Conservation (phyloP, 2,113 vertebrate species). For the Sapajus apella region DNA sequence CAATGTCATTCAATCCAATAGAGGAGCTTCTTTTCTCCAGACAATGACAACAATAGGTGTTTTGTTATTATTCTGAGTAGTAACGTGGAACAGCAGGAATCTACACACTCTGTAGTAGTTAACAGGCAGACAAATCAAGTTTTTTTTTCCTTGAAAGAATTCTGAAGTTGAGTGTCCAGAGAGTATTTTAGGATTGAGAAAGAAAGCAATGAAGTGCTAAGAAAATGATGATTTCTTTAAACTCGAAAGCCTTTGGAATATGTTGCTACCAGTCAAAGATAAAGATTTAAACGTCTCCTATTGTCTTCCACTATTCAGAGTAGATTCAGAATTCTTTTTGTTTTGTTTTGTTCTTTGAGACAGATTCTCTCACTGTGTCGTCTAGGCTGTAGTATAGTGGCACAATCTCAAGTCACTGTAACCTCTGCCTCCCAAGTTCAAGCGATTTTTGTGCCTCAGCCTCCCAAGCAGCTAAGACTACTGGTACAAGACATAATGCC, state of each 20-base stretch:
- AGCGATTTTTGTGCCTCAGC: no score
- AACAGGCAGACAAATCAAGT: background rate
- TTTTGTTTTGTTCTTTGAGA: no score
- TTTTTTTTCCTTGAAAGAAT: slow-evolving; percentile 36
- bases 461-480: no score
- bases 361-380: no score
- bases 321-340: background rate
- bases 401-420: no score
- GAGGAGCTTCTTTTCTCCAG: background rate
- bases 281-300: background rate
- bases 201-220: background rate
- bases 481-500: no score
- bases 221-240: slow-evolving; percentile 36
- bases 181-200: background rate
- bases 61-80: background rate
- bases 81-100: background rate
- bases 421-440: no score
- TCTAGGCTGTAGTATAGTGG: no score
- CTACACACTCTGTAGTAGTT: background rate
- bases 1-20: slow-evolving; percentile 50
- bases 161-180: slow-evolving; percentile 20
- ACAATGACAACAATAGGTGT: slow-evolving; percentile 40
- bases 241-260: background rate
- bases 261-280: background rate
- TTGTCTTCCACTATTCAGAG: background rate